These are phyloP conservation scores for Leptogaster cylindrica DNA, from an alignment of 2,888 invertebrate genomes.

Conservation along the genomic window DNA sequence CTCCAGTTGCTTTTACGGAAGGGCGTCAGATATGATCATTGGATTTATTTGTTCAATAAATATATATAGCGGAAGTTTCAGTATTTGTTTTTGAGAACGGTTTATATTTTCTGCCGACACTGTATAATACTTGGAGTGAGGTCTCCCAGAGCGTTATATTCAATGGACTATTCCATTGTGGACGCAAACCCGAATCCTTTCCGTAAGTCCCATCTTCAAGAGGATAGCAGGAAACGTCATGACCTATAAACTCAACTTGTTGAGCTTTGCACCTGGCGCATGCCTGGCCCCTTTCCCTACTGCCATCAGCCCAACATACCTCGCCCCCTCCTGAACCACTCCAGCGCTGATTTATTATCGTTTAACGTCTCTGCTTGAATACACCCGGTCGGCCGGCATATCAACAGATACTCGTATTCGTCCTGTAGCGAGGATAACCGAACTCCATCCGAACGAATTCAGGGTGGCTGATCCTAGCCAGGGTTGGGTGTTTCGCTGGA, in stretches of 20 bases:
- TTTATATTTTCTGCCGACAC: too few relatives aligned
- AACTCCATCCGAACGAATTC: background rate
- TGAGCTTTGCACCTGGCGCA: conserved; percentile 32
- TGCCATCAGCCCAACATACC: conserved; percentile 3
- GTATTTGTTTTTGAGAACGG: conserved; percentile 11
- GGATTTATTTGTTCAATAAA: background rate
- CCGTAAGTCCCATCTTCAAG: background rate
- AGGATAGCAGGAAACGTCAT: conserved; percentile 4
- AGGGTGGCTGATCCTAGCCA: background rate
- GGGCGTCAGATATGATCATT: background rate
- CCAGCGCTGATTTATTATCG: conserved; percentile 38
- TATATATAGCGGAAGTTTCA: background rate
- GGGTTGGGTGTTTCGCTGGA: background rate
- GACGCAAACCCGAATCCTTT: background rate
- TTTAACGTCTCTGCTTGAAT: conserved; percentile 37
- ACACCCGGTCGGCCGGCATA: conserved; percentile 35
- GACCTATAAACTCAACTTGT: conserved; percentile 36
- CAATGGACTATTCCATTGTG: too few relatives aligned
- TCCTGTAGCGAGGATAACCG: background rate
- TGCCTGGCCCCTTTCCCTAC: conserved; percentile 21
- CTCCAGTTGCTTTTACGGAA: conserved; percentile 28
- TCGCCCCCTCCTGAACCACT: conserved; percentile 4
- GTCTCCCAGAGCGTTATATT: background rate
- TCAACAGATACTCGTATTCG: conserved; percentile 17
- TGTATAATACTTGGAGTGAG: background rate